Percentiles rank a stretch among this genome's conserved stretches.
Conservation (phyloP, 92 coral and sea anemone species). For the Epizoanthus stellaris region DNA sequence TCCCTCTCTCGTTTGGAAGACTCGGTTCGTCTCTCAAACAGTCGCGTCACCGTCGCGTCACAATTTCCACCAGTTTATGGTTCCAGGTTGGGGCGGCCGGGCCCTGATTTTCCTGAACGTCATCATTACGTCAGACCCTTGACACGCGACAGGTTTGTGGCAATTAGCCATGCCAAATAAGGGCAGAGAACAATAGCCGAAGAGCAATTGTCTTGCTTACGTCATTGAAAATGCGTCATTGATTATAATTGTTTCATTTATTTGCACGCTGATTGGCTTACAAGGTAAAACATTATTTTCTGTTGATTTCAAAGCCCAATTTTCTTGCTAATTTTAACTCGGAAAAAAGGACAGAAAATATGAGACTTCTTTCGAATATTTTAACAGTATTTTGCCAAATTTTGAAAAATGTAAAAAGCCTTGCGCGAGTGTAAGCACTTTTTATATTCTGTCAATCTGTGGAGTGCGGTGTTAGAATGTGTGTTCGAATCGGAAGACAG, state of each 20-base stretch:
- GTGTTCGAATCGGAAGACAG: too few relatives aligned
- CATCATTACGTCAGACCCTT: constrained; percentile 91
- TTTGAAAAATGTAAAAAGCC: not conserved
- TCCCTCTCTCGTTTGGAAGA: constrained; percentile 52
- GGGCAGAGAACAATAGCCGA: constrained; percentile 18
- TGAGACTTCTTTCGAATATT: not conserved
- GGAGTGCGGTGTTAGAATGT: too few relatives aligned
- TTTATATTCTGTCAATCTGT: not conserved
- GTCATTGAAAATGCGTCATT: constrained; percentile 40
- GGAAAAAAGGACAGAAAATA: not conserved
- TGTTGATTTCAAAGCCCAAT: constrained; percentile 17
- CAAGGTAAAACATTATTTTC: not conserved
- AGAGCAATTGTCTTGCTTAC: constrained; percentile 10
- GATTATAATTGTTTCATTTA: not conserved
- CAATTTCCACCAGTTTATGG: constrained; percentile 78
- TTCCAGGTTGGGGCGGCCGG: constrained; percentile 76
- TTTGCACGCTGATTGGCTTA: not conserved
- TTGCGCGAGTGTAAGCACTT: not conserved
- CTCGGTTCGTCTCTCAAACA: constrained; percentile 79
- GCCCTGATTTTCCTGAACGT: constrained; percentile 71
- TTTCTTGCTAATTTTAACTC: not conserved
- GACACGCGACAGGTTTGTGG: constrained; percentile 54
- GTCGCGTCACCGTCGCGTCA: constrained; percentile 98
- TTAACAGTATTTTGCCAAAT: not conserved
- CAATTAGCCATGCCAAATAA: constrained; percentile 40